A percentile compares a stretch with the other conserved stretches of the same genome.
phyloP scores from a whole-genome alignment of 2,797 vertebrate genomes.

The Furcifer pardalis region DNA sequence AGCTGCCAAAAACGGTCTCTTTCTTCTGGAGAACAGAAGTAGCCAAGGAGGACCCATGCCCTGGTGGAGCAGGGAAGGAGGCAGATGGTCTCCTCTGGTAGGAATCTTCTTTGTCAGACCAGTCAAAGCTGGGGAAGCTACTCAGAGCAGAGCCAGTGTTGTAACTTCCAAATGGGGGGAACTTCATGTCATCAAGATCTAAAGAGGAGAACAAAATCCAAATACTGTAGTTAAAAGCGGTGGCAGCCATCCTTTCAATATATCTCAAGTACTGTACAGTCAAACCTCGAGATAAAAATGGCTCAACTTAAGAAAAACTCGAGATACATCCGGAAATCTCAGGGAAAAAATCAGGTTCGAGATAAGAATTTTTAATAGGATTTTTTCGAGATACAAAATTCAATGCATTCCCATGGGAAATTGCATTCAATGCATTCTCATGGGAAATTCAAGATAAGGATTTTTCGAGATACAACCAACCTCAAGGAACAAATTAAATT shows the following conservation, averaged over 20 bases:
- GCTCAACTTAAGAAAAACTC: no score
- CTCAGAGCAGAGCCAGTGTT: conserved; percentile 79
- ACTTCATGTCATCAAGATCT: conserved; percentile 94
- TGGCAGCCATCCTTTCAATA: background rate
- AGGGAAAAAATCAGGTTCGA: no score
- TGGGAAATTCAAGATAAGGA: no score
- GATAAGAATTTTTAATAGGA: no score
- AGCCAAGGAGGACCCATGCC: conserved; percentile 75
- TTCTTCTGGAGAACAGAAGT: conserved; percentile 82
- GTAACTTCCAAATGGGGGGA: conserved; percentile 86
- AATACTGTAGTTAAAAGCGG: conserved; percentile 64
- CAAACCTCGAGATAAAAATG: no score
- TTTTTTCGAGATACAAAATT: no score
- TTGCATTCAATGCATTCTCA: no score
- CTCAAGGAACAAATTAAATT: no score
- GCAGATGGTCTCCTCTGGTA: conserved; percentile 79
- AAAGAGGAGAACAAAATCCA: conserved; percentile 76
- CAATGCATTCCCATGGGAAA: no score
- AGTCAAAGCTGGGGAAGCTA: conserved; percentile 87
- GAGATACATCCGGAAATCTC: no score
- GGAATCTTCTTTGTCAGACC: conserved; percentile 88
- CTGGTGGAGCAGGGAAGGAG: conserved; percentile 70
- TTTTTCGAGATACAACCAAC: no score
- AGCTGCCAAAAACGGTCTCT: conserved; percentile 88
- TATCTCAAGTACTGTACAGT: no score